phyloP scores from a whole-genome alignment of 2,888 invertebrate species.

The Noctua pronuba region DNA sequence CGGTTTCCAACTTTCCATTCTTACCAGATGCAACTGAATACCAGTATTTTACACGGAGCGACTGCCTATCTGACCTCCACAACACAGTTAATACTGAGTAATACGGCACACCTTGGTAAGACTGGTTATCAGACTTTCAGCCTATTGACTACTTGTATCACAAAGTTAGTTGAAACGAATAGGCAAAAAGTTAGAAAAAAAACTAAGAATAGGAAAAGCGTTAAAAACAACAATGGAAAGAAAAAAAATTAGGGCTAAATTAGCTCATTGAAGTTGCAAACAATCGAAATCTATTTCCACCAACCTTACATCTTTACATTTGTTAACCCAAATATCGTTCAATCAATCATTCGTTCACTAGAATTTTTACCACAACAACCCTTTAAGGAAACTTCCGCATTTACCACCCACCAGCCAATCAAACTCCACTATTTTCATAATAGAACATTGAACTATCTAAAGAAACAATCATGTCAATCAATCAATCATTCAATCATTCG shows the following conservation, averaged over 20 bases:
- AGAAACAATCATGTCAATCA: constrained; percentile 69
- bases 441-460: constrained; percentile 65
- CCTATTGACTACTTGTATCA: too few species aligned
- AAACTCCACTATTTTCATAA: constrained; percentile 62
- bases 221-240: neutral
- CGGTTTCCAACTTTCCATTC: too few species aligned
- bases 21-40: too few species aligned
- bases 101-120: too few species aligned
- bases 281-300: constrained; percentile 39
- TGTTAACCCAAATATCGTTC: constrained; percentile 43
- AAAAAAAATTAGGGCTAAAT: neutral
- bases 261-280: constrained; percentile 8
- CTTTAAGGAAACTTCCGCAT: constrained; percentile 44
- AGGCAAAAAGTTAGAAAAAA: neutral
- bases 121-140: neutral
- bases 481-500: constrained; percentile 71
- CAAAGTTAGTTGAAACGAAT: neutral
- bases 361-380: constrained; percentile 33
- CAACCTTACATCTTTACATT: constrained; percentile 19
- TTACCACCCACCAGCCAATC: constrained; percentile 39
- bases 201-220: neutral
- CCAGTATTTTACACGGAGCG: too few species aligned
- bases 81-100: too few species aligned
- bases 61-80: too few species aligned
- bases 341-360: constrained; percentile 35